Percentiles rank a stretch among this genome's conserved stretches.
Conservation (phyloP, 2,797 vertebrate genomes). For the Picus viridis region DNA sequence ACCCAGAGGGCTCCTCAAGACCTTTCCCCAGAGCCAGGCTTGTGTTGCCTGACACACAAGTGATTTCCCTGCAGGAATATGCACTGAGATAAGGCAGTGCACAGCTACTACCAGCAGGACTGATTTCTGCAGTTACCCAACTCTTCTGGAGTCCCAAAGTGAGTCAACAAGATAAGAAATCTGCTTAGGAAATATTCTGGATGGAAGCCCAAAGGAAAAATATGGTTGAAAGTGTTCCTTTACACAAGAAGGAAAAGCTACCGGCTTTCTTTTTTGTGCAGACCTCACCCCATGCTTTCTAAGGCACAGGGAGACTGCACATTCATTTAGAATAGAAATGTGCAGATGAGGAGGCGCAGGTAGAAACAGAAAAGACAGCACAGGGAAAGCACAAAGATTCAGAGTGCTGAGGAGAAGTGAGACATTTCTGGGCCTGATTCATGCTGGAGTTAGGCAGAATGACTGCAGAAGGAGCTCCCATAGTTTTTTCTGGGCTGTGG, state of each 20-base stretch:
- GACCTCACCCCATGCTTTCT: not conserved
- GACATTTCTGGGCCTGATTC: no score
- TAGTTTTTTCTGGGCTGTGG: not conserved
- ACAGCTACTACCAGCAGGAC: not conserved
- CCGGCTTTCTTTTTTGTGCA: not conserved
- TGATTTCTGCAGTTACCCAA: not conserved
- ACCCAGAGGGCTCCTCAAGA: accelerated
- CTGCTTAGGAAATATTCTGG: not conserved
- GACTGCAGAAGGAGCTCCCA: not conserved
- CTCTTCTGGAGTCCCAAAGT: not conserved
- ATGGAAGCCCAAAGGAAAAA: not conserved
- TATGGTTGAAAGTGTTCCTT: not conserved
- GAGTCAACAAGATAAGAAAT: not conserved
- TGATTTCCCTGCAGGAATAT: not conserved
- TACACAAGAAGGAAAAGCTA: not conserved
- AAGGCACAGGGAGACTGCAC: not conserved
- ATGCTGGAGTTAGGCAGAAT: not conserved
- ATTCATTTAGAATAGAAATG: not conserved
- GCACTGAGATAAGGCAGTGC: not conserved
- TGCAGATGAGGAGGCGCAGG: not conserved
- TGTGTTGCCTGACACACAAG: not conserved
- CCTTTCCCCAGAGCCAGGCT: not conserved
- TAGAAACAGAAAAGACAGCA: not conserved
- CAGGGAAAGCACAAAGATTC: not conserved
- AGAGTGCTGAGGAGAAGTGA: not conserved